phyloP scores from a whole-genome alignment of 2,888 invertebrate genomes.

The Prenolepis imparis region DNA sequence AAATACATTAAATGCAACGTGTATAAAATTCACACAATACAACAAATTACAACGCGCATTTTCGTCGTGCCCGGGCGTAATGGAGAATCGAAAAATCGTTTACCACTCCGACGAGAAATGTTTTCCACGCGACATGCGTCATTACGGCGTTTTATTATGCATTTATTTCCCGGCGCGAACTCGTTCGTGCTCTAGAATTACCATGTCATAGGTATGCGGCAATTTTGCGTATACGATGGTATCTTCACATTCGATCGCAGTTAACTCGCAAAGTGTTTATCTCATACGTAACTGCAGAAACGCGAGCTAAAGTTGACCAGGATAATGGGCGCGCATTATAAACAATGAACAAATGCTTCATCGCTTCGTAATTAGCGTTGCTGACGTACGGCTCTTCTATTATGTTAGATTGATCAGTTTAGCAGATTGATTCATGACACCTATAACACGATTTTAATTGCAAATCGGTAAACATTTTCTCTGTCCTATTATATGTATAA shows the following conservation, averaged over 20 bases:
- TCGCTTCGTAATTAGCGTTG: conserved; percentile 28
- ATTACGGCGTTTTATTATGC: conserved; percentile 52
- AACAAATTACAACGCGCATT: conserved; percentile 27
- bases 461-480: background rate
- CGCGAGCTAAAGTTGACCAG: conserved; percentile 22
- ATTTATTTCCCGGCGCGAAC: conserved; percentile 61
- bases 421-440: background rate
- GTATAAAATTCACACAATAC: background rate
- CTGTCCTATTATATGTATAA: background rate
- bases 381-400: conserved; percentile 7
- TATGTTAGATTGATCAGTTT: conserved; percentile 38
- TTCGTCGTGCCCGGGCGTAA: background rate
- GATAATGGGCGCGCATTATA: conserved; percentile 31
- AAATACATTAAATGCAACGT: conserved; percentile 24
- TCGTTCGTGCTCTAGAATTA: conserved; percentile 63
- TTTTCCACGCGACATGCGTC: conserved; percentile 48
- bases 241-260: conserved; percentile 67
- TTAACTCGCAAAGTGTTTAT: conserved; percentile 50
- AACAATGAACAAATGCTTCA: conserved; percentile 45
- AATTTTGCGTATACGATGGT: conserved; percentile 62
- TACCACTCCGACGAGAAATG: conserved; percentile 2
- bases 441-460: conserved; percentile 4
- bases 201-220: conserved; percentile 65
- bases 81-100: conserved; percentile 43
- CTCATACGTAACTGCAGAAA: conserved; percentile 45